A percentile compares a stretch with the other conserved stretches of the same genome.
These are phyloP conservation scores for Thysanoteuthis rhombus DNA, from an alignment of 2,888 invertebrate species.

Conservation along the genomic window DNA sequence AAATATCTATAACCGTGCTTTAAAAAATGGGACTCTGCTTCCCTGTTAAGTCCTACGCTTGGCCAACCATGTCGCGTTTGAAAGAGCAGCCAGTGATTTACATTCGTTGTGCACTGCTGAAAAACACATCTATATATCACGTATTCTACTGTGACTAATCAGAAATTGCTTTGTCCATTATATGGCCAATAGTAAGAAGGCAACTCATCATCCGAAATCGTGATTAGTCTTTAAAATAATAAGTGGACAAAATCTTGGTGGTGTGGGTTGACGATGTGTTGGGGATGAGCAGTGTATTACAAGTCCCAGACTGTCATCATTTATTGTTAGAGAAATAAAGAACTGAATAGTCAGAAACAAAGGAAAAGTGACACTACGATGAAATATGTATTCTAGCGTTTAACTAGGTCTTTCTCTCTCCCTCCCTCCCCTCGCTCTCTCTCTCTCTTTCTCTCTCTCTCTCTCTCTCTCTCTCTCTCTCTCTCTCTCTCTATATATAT, in stretches of 20 bases:
- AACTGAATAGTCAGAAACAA: background rate
- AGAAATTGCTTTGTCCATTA: background rate
- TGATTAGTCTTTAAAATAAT: constrained; percentile 12
- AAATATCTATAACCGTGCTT: too few relatives aligned
- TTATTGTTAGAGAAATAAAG: background rate
- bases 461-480: too few relatives aligned
- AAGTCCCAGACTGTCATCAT: background rate
- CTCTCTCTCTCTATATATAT: too few relatives aligned
- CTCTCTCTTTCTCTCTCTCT: too few relatives aligned
- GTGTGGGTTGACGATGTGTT: background rate
- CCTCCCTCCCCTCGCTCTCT: too few relatives aligned
- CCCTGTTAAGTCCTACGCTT: background rate
- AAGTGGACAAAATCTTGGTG: background rate
- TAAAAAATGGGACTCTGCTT: too few relatives aligned
- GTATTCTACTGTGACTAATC: background rate
- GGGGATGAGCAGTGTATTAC: background rate
- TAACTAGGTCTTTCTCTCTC: too few relatives aligned
- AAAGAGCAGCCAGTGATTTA: background rate
- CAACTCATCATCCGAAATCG: background rate
- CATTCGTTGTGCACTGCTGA: background rate
- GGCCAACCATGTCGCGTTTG: background rate
- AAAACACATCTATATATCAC: background rate
- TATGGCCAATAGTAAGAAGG: background rate
- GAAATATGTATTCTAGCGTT: too few relatives aligned
- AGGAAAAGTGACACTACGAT: too few relatives aligned